Percentiles rank a stretch among this genome's conserved stretches.
Conservation (phyloP, 2,797 vertebrate genomes). For the Lepus oiostolus region DNA sequence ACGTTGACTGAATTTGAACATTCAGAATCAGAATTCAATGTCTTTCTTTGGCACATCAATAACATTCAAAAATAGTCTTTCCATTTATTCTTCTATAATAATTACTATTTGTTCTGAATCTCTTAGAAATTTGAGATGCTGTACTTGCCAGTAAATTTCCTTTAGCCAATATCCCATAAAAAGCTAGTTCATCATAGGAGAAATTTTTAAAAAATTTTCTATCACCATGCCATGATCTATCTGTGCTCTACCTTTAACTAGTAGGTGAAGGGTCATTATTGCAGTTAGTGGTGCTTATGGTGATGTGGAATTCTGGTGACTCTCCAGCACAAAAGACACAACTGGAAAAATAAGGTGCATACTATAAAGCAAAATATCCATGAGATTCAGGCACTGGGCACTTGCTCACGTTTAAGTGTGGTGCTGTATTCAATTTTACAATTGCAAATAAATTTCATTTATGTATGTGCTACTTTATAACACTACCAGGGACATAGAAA, state of each 20-base stretch:
- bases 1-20: not conserved
- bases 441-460: not conserved
- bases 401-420: not conserved
- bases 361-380: not conserved
- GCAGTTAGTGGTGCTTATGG: not conserved
- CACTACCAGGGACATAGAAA: not conserved
- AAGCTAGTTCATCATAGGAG: not conserved
- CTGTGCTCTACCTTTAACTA: not conserved
- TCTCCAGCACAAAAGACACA: not conserved
- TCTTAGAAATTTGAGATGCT: not conserved
- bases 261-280: not conserved
- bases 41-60: not conserved
- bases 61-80: not conserved
- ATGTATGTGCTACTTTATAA: not conserved
- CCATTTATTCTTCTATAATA: not conserved
- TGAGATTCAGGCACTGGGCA: too few relatives aligned
- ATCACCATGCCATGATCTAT: not conserved
- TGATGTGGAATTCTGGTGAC: not conserved
- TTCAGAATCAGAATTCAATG: not conserved
- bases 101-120: not conserved
- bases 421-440: not conserved
- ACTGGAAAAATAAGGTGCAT: not conserved
- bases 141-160: not conserved
- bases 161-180: not conserved
- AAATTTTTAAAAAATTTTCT: not conserved